phyloP scores from a whole-genome alignment of 1,140 invertebrate genomes.

The Cydia fagiglandana region DNA sequence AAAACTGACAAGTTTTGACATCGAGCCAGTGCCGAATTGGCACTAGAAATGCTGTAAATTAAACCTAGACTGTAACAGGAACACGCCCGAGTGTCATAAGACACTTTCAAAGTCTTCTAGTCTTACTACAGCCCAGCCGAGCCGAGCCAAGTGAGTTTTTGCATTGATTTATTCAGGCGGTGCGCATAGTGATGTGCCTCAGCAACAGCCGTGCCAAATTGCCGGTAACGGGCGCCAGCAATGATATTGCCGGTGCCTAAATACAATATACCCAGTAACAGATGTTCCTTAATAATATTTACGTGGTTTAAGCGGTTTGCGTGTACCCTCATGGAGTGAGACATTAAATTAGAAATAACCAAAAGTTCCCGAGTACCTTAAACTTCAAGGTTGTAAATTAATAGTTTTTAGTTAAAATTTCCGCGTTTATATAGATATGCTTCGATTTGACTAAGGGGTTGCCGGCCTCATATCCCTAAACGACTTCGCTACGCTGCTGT shows the following conservation, averaged over 20 bases:
- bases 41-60: slow-evolving; percentile 19
- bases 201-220: not conserved
- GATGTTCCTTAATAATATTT: too few species aligned
- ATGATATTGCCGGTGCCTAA: not conserved
- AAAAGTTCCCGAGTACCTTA: too few species aligned
- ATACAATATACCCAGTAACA: too few species aligned
- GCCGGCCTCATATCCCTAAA: too few species aligned
- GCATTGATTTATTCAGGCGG: slow-evolving; percentile 16
- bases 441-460: too few species aligned
- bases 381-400: too few species aligned
- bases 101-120: slow-evolving; percentile 18
- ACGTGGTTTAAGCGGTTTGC: too few species aligned
- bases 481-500: too few species aligned
- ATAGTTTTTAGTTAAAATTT: too few species aligned
- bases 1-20: slow-evolving; percentile 17
- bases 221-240: not conserved
- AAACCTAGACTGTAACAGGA: slow-evolving; percentile 10
- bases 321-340: too few species aligned
- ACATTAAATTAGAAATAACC: too few species aligned
- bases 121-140: not conserved
- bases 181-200: not conserved
- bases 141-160: slow-evolving; percentile 18
- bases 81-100: slow-evolving; percentile 17
- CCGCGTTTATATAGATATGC: too few species aligned
- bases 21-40: slow-evolving; percentile 12